Conservation (phyloP, 2,113 vertebrate genomes). For the Galeopterus variegatus region DNA sequence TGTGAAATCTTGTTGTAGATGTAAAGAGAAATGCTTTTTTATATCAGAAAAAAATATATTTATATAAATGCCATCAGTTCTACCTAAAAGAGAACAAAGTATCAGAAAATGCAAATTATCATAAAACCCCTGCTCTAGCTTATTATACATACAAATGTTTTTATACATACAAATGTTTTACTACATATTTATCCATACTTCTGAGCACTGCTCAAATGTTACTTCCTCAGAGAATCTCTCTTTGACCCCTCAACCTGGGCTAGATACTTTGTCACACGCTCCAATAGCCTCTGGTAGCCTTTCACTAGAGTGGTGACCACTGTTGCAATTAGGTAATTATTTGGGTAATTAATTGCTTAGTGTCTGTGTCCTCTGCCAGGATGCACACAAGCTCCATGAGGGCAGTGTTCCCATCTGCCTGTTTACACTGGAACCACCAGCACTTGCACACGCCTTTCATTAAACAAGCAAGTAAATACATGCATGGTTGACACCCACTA, state of each 20-base stretch:
- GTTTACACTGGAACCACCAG: neutral
- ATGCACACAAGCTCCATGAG: neutral
- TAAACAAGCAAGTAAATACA: neutral
- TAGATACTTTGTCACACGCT: neutral
- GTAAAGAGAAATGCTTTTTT: slow-evolving; percentile 45
- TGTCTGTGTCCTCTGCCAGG: neutral
- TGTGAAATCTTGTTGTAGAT: neutral
- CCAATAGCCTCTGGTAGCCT: neutral
- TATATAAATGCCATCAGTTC: neutral
- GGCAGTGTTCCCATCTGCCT: neutral
- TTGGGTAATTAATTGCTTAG: neutral
- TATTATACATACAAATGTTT: neutral
- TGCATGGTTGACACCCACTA: neutral
- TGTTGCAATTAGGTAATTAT: neutral
- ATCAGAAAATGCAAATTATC: neutral
- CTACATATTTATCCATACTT: neutral
- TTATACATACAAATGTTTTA: neutral
- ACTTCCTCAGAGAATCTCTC: neutral
- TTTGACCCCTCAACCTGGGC: neutral
- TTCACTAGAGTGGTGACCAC: neutral
- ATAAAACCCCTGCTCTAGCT: neutral
- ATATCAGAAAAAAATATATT: slow-evolving; percentile 45
- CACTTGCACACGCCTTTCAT: neutral
- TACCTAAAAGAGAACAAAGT: slow-evolving; percentile 25
- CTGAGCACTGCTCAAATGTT: neutral